Evolutionary conservation across 2,797 vertebrate genomes (phyloP), one percentile per base, ranked within the genome.

Genomic region (Catamblyrhynchus diadema): DNA sequence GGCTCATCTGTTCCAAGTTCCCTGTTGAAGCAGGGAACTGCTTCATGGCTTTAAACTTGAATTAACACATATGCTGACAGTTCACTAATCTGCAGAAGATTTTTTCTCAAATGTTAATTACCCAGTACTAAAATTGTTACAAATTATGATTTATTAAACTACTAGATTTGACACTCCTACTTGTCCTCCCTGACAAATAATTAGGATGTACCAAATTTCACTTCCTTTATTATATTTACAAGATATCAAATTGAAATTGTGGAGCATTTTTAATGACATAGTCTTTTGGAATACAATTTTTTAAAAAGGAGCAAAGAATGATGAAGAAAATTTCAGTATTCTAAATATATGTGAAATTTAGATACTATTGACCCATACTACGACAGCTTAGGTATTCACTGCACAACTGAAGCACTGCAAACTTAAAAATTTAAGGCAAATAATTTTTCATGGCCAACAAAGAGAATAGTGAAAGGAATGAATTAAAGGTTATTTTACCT

Each of bases 381-480:
- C 12, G 74, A 53, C 8, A 73, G 18, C 18, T 33, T 70, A 73
- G 3, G 2, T 32, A 47, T 45, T 54, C n/a, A 25, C 10, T 15
- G 10, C 16, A 41, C 47, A 66, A 14, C 3, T 70, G 27, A 84
- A 69, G 35, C 18, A 14, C 19, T 79, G n/a, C 2, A 70, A 88
- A 66, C 24, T 48, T 37, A 24, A 6, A 81, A 47, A 4, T 61
- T 77, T n/a, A 65, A 60, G 9, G 23, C 7, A 81, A 53, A 12
- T 39, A 66, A 47, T 65, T 86, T 93, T 53, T 73, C 35, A 48
- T 30, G 3, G 25, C 45, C 14, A 83, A 62, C 12, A 21, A 65
- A 70, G 12, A 77, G 3, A 33, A 82, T 8, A 44, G n/a, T 9
- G 18, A 70, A 70, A 56, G 30, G 6, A 75, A 11, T 0, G 0